Evolutionary conservation across 2,113 vertebrate species (phyloP), one percentile per base, ranked within the genome.

Genomic region (Rhinopomastus cyanomelas): DNA sequence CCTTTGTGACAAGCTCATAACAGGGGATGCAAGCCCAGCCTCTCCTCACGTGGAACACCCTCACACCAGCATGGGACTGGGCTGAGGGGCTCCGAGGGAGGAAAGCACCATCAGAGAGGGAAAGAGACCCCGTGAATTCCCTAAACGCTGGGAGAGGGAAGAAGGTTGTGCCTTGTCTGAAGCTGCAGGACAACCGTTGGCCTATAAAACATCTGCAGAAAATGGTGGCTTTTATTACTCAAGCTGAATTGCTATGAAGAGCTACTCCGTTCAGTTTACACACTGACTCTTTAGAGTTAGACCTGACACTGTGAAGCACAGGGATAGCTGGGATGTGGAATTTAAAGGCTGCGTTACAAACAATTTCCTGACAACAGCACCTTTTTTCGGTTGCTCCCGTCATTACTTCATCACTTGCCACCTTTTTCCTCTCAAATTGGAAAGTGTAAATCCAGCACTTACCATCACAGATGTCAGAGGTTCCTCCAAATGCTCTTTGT

Each of bases 201-300:
- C 46, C 65, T 74, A 74, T 62, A 65, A 86, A 93, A 95, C 88
- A 67, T 67, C 72, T 73, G 52, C 39, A 69, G 74, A 94, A 95
- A 96, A 96, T 80, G 91, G 89, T 95, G 94, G 89, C 69, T 88
- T 96, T 96, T 96, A 97, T 94, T 95, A 94, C 91, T 91, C 77
- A 89, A 87, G 74, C 82, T 82, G 91, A 96, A 95, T 82, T 95
- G 95, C 92, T 94, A 96, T 85, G 90, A 91, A 95, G 94, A 95
- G 90, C 73, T 89, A 61, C 91, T 95, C 77, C 59, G 53, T 92
- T 87, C 81, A 94, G 95, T 94, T 97, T 95, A 95, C 75, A 89
- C 77, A 64, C n/a, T 62, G 91, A 69, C 81, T 93, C 95, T 89
- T 93, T 87, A 88, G 84, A 88, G 67, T 92, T 89, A 85, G 91